Percentiles rank a stretch among this genome's conserved stretches.
These are phyloP conservation scores for Danio aesculapii DNA, from an alignment of 2,797 vertebrate species.

Conservation along the genomic window DNA sequence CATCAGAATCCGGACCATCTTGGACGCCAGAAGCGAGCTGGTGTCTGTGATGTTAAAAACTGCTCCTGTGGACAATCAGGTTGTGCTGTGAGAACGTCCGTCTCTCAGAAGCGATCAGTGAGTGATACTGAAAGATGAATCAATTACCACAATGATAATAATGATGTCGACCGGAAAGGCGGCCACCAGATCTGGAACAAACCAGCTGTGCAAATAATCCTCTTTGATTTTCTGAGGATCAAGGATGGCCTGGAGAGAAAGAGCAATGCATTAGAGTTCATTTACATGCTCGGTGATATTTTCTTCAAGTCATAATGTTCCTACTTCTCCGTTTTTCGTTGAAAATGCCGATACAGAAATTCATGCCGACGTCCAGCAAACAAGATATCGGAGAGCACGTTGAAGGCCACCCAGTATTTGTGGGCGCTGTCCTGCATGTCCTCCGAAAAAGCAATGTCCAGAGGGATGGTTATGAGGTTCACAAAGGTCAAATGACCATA, in stretches of 20 bases:
- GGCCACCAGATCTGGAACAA: constrained; percentile 78
- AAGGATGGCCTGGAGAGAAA: constrained; percentile 70
- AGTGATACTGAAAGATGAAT: neutral
- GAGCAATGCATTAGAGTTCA: neutral
- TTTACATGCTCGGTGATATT: neutral
- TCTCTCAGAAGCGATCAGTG: neutral
- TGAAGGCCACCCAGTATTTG: constrained; percentile 73
- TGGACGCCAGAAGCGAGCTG: constrained; percentile 73
- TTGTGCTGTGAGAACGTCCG: neutral
- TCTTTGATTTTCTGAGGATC: constrained; percentile 75
- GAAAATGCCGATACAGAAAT: constrained; percentile 79
- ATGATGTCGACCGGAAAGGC: constrained; percentile 80
- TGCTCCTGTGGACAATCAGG: constrained; percentile 64
- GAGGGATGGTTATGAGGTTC: constrained; percentile 79
- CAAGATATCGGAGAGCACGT: constrained; percentile 77
- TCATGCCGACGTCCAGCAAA: constrained; percentile 78
- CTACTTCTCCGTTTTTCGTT: constrained; percentile 77
- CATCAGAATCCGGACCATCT: constrained; percentile 79
- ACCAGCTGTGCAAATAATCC: constrained; percentile 77
- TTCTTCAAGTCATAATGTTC: constrained; percentile 9
- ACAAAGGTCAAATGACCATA: constrained; percentile 79
- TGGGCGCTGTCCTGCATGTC: constrained; percentile 60
- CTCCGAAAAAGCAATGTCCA: constrained; percentile 80
- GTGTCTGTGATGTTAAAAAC: constrained; percentile 67
- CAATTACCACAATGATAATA: constrained; percentile 75